Percentiles rank a stretch among this genome's conserved stretches.
These are phyloP conservation scores for Hydraecia micacea DNA, from an alignment of 2,888 invertebrate species.

Conservation along the genomic window DNA sequence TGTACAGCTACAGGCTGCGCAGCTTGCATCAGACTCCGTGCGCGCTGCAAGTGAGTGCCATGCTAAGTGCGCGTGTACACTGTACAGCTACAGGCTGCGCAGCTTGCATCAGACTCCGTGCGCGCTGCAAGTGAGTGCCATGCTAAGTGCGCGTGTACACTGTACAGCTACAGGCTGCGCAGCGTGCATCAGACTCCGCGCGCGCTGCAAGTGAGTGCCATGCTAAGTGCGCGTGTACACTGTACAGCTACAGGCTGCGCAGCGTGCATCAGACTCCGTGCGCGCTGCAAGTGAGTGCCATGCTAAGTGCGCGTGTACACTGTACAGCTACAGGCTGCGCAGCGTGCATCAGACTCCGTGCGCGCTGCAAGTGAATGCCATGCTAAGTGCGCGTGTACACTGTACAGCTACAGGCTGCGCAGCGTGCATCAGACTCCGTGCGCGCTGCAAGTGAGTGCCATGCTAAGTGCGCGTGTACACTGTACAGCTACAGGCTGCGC, in stretches of 20 bases:
- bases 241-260: not conserved
- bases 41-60: not conserved
- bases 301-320: not conserved
- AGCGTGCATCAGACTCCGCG: not conserved
- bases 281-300: not conserved
- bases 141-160: not conserved
- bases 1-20: too few relatives aligned
- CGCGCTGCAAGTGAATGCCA: not conserved
- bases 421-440: not conserved
- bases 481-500: not conserved
- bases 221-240: not conserved
- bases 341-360: not conserved
- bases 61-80: not conserved
- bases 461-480: not conserved
- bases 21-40: too few relatives aligned
- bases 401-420: not conserved
- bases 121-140: not conserved
- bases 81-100: too few relatives aligned
- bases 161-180: not conserved
- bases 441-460: not conserved
- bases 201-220: not conserved
- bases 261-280: not conserved
- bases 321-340: not conserved
- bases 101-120: too few relatives aligned
- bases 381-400: not conserved